Evolutionary conservation across 2,113 vertebrate genomes (phyloP).

Genomic region (Prochilodus magdalenae): DNA sequence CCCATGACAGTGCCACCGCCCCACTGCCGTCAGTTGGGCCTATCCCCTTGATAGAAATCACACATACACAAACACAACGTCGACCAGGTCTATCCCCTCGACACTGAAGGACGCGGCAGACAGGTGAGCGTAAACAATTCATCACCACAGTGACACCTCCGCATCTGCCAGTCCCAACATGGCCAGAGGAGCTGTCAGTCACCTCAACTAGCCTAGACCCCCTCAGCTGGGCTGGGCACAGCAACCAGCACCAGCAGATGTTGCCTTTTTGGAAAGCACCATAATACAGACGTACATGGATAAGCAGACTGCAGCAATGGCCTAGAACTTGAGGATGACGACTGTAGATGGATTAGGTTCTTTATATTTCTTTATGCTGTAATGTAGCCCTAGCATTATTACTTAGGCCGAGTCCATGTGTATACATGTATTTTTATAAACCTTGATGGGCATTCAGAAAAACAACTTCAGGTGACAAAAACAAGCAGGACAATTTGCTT

Average conservation of each 20-base stretch:
- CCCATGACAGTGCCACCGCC: conserved; percentile 41
- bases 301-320: neutral
- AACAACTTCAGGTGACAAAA: too few relatives aligned
- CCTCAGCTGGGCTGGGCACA: conserved; percentile 61
- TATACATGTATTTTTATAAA: too few relatives aligned
- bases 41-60: conserved; percentile 32
- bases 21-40: conserved; percentile 59
- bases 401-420: too few relatives aligned
- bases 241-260: conserved; percentile 71
- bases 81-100: conserved; percentile 68
- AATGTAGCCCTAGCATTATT: too few relatives aligned
- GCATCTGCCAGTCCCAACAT: conserved; percentile 82
- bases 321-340: conserved; percentile 9
- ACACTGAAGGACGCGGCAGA: conserved; percentile 76
- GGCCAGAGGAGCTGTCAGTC: conserved; percentile 79
- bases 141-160: conserved; percentile 87
- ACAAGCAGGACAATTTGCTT: too few relatives aligned
- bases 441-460: too few relatives aligned
- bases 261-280: conserved; percentile 54
- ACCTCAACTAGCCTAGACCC: conserved; percentile 67
- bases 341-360: neutral
- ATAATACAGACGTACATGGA: neutral
- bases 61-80: conserved; percentile 10
- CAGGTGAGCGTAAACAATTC: conserved; percentile 86
- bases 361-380: neutral